Evolutionary conservation across 2,113 vertebrate species (phyloP).

Genomic region (Corythoichthys haematopterus): DNA sequence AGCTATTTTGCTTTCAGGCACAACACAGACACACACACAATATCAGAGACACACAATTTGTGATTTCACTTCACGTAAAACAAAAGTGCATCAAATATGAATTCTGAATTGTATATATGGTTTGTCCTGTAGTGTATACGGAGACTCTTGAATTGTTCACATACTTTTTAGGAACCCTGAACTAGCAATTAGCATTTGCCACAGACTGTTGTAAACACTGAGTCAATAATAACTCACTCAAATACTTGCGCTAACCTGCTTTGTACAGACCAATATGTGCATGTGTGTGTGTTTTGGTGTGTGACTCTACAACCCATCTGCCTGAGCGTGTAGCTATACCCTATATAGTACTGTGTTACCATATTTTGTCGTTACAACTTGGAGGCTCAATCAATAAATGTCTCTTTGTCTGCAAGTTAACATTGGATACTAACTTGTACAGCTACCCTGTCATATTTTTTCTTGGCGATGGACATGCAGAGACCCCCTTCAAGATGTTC

Average conservation of each 20-base stretch:
- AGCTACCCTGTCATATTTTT: neutral
- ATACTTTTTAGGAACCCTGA: constrained; percentile 34
- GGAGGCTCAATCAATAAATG: constrained; percentile 62
- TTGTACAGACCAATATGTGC: constrained; percentile 52
- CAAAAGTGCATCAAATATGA: neutral
- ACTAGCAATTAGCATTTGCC: constrained; percentile 43
- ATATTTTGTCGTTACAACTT: constrained; percentile 66
- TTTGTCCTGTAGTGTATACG: neutral
- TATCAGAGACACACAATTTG: neutral
- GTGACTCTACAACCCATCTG: neutral
- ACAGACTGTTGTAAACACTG: constrained; percentile 53
- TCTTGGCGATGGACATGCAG: neutral
- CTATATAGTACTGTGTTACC: constrained; percentile 52
- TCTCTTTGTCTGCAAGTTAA: constrained; percentile 68
- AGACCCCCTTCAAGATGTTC: too few species aligned
- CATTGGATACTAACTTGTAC: constrained; percentile 35
- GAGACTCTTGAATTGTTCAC: constrained; percentile 2
- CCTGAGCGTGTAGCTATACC: constrained; percentile 31
- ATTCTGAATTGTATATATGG: neutral
- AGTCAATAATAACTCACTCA: constrained; percentile 58
- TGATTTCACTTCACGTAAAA: neutral
- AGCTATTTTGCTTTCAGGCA: neutral
- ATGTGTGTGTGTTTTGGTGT: constrained; percentile 19
- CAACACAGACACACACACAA: neutral
- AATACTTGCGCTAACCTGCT: constrained; percentile 57